Base-by-base conservation (phyloP, 2,888 invertebrate genomes). In the Monochamus alternatus region DNA sequence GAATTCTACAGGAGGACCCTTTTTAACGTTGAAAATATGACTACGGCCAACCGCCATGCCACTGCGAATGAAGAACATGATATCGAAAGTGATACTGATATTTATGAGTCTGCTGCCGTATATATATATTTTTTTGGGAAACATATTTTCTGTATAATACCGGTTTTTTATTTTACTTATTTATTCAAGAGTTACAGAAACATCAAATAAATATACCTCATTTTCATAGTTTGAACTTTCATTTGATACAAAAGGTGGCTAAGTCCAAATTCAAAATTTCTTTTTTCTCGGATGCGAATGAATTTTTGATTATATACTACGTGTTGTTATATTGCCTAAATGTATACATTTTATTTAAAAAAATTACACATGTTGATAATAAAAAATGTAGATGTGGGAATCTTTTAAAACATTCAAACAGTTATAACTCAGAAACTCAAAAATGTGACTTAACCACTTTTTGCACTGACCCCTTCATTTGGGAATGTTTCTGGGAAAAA, bases 1-100 rank as follows among this genome's bases (percentile, higher is more conserved):
- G 70, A 71, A 71, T 75, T 75, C 44, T 75, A 71, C 55, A 75
- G 10, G 30, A 75, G 75, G 43, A 75, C 75, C 31, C 69, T 75
- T 63, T 30, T 58, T 38, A 75, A 64, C 55, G n/a, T 55, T 31
- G 58, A 47, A 64, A 63, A 63, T 52, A n/a, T 38, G 30, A 31
- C 31, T 51, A 63, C 30, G 22, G 64, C 71, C 10, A 8, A 12
- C 12, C 1, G 10, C 10, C 47, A 12, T 47, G 9, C 7, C 12
- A 47, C 47, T 10, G 9, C 12, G 12, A 9, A 47, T 12, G 12
- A 47, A 3, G 47, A 47, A 47, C 10, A 47, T 3, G 3, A 47
- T 3, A 47, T 47, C 3, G 47, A 47, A 9, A 12, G 10, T 1
- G 47, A 9, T 12, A 47, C 47, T 47, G 47, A 47, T 47, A 47